Evolutionary conservation across 1,140 invertebrate species (phyloP).

Genomic region (Drosophila parabipectinata): DNA sequence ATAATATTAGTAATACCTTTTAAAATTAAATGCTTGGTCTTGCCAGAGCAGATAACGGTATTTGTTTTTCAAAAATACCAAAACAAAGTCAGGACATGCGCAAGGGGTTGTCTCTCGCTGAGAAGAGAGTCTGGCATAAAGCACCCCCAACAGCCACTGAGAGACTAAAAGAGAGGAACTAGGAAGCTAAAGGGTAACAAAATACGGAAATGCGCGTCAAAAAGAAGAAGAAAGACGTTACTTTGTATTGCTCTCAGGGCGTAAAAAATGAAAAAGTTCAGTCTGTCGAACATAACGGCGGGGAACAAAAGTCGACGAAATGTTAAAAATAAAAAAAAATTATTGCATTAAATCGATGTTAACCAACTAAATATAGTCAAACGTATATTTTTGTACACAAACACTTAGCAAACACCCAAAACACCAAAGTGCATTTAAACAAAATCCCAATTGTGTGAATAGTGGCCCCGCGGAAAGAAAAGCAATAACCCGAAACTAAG

Average conservation of each 20-base stretch:
- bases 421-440: slow-evolving; percentile 76
- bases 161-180: slow-evolving; percentile 20
- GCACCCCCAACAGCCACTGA: neutral
- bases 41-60: slow-evolving; percentile 36
- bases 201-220: slow-evolving; percentile 76
- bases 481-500: slow-evolving; percentile 32
- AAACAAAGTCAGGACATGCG: slow-evolving; percentile 47
- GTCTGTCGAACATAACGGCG: slow-evolving; percentile 64
- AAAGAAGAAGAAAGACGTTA: slow-evolving; percentile 58
- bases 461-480: slow-evolving; percentile 43
- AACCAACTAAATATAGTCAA: slow-evolving; percentile 40
- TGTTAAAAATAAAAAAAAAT: slow-evolving; percentile 16
- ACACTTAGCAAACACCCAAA: slow-evolving; percentile 31
- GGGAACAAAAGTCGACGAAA: slow-evolving; percentile 51
- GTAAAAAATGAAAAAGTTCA: slow-evolving; percentile 25
- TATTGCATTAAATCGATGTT: slow-evolving; percentile 18
- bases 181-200: slow-evolving; percentile 76
- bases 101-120: slow-evolving; percentile 3
- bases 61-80: slow-evolving; percentile 47
- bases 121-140: slow-evolving; percentile 12
- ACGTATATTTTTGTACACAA: slow-evolving; percentile 67
- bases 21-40: neutral
- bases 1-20: neutral
- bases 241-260: slow-evolving; percentile 30
- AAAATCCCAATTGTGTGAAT: slow-evolving; percentile 13